Base-by-base conservation (phyloP, 2,113 vertebrate genomes). In the Perca schrenkii region DNA sequence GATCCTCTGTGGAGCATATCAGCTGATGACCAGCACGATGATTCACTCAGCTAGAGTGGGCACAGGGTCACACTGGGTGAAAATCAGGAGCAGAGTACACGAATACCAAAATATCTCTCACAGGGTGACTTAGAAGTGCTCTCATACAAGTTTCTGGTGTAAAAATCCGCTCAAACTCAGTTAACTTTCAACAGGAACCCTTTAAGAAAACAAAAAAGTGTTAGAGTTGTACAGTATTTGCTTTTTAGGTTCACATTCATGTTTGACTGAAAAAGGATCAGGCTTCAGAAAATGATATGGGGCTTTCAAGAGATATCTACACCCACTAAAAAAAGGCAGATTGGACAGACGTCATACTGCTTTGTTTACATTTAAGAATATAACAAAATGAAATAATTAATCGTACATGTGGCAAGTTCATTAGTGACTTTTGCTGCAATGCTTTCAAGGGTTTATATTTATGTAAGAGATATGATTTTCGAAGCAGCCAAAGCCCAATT, bases 1-100 rank as follows among this genome's bases (percentile, higher is more conserved):
- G 82, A 72, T 67, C 74, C 79, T 88, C 79, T 52, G 81, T 5
- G 43, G 36, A 70, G 57, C 21, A 14, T 15, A 52, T 82, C 84
- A 79, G 57, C 79, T 57, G 66, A 76, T 57, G 40, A 69, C 54
- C 40, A 52, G 60, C 36, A 4, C 1, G 0, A 28, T 25, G 82
- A 71, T 28, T 86, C 50, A 74, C 69, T 64, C 47, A 7, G 79
- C 52, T 22, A 6, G 43, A 34, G 25, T 46, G 56, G 64, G 49
- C 34, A 28, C 19, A 25, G 64, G 49, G 71, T 68, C 68, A 47
- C n/a, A 2, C 25, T 0, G 15, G 28, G 56, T 57, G 22, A 62
- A 53, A 66, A 8, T 34, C 62, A 46, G 13, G 56, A 5, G 22
- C 1, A 19, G 31, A 62, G 31, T 0, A 25, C 25, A 22, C 52